A percentile compares a stretch with the other conserved stretches of the same genome.
Conservation (phyloP, 2,113 vertebrate genomes). For the Psittacula cyanocephala region DNA sequence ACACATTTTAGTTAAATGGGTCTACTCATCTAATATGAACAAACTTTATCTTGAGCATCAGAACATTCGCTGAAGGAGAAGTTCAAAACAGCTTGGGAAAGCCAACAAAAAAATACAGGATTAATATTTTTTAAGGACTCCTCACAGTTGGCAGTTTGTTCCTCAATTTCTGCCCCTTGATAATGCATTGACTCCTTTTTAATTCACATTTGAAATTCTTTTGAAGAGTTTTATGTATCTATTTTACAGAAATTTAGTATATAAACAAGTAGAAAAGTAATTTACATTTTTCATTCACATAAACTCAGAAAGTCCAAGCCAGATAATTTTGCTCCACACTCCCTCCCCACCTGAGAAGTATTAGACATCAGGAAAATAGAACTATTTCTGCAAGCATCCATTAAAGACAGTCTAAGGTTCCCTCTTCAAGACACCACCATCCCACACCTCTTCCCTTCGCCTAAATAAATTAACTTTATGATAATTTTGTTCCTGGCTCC, state of each 20-base stretch:
- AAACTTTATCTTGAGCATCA: background rate
- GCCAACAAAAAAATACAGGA: background rate
- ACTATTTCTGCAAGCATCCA: background rate
- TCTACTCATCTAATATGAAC: background rate
- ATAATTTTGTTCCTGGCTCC: constrained; percentile 46
- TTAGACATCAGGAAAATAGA: background rate
- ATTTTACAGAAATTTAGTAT: background rate
- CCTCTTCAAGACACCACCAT: background rate
- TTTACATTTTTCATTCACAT: background rate
- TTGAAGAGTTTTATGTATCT: background rate
- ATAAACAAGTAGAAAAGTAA: background rate
- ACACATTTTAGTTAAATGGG: background rate
- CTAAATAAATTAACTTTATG: constrained; percentile 32
- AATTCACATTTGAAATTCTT: background rate
- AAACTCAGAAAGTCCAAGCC: background rate
- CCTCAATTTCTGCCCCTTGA: background rate
- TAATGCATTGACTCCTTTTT: background rate
- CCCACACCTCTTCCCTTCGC: background rate
- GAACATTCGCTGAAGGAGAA: background rate
- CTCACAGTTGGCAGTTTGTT: background rate
- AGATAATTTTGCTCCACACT: background rate
- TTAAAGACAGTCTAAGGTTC: background rate
- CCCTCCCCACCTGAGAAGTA: background rate
- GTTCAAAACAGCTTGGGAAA: background rate
- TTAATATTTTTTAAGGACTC: background rate